A percentile compares a stretch with the other conserved stretches of the same genome.
phyloP scores from a whole-genome alignment of 2,113 vertebrate species.

The Lamprotornis superbus region DNA sequence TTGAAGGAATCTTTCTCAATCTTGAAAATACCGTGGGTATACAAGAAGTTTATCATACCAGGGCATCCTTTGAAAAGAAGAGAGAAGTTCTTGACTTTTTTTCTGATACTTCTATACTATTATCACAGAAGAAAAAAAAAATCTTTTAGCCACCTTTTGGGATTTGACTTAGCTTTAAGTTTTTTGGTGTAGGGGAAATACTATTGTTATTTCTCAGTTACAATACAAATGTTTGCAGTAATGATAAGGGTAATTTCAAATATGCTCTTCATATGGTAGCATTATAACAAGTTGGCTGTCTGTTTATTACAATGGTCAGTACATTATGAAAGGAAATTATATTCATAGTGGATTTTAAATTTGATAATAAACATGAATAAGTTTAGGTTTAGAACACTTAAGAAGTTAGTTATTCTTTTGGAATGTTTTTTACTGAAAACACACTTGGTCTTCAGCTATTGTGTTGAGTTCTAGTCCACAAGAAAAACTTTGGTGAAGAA shows the following conservation, averaged over 20 bases:
- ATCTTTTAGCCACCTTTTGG: not conserved
- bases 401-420: not conserved
- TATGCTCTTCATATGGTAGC: not conserved
- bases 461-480: not conserved
- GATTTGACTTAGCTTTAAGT: not conserved
- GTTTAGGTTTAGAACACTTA: not conserved
- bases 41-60: not conserved
- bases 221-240: not conserved
- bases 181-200: not conserved
- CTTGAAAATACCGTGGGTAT: not conserved
- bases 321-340: not conserved
- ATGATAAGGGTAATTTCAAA: not conserved
- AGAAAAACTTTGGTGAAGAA: not conserved
- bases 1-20: not conserved
- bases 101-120: not conserved
- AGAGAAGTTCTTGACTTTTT: not conserved
- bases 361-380: not conserved
- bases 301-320: not conserved
- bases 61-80: not conserved
- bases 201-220: not conserved
- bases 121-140: not conserved
- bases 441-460: not conserved
- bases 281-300: not conserved
- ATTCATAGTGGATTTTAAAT: not conserved
- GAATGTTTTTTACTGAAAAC: not conserved